Evolutionary conservation across 2,888 invertebrate species (phyloP), one percentile per base, ranked within the genome.

Genomic region (Scaptomyza polygonia): DNA sequence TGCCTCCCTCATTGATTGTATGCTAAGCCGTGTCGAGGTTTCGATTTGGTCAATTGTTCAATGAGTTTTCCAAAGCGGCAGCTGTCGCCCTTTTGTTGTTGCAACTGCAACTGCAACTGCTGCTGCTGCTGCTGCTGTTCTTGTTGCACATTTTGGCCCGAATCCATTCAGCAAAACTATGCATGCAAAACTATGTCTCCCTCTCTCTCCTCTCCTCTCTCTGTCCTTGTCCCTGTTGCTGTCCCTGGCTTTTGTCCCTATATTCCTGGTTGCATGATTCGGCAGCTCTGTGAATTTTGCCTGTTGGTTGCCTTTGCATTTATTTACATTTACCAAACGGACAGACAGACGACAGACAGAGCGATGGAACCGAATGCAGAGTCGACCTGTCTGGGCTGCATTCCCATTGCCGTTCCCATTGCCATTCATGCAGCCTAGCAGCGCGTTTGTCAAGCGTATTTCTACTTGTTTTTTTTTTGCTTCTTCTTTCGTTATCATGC

Each of bases 41-140:
- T 72, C 87, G 79, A 80, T 80, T 86, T 79, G 76, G 66, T 76
- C 81, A 86, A 83, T 88, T 82, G 88, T 82, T 88, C 84, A 86
- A 79, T 82, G 82, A 76, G 86, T 70, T 77, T 86, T 64, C 36
- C 83, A 56, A 77, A 77, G 64, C 71, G 69, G 77, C 83, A 85
- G 86, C 88, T 86, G 88, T 72, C 65, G 78, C 58, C 55, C 61
- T 77, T 77, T 77, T 77, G 76, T 70, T 71, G 51, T 43, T 18
- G 44, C 16, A 16, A 39, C 36, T 49, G 39, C 29, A 45, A 21
- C 39, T 45, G 47, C 32, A 47, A 42, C 25, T 3, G 45, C 11
- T 16, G 45, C 4, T 69, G 45, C 11, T 16, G 45, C 2, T n/a
- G n/a, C n/a, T n/a, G n/a, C n/a, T n/a, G n/a, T n/a, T n/a, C n/a